These are phyloP conservation scores for Atta cephalotes DNA, from an alignment of 1,140 invertebrate species.

Conservation along the genomic window DNA sequence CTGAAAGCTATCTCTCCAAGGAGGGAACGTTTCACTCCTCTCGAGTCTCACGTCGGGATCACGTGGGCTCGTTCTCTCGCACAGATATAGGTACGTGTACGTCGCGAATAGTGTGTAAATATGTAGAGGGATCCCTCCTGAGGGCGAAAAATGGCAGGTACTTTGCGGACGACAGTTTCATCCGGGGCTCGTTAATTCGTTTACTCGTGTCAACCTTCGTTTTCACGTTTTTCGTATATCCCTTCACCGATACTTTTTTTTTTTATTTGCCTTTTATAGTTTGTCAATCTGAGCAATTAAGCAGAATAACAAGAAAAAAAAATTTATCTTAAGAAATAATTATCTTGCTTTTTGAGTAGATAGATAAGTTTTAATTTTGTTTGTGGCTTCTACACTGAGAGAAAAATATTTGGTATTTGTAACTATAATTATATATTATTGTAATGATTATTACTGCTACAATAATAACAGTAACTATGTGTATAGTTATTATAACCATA, in stretches of 20 bases:
- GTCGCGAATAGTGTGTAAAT: constrained; percentile 53
- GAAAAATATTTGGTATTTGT: no score
- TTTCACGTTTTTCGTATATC: constrained; percentile 27
- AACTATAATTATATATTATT: no score
- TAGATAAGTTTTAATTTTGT: neutral
- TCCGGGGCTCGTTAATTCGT: constrained; percentile 61
- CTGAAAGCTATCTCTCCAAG: constrained; percentile 73
- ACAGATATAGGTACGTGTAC: neutral
- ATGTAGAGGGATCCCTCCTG: constrained; percentile 48
- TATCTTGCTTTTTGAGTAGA: neutral
- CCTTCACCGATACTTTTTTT: constrained; percentile 29
- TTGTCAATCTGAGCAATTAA: neutral
- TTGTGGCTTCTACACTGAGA: neutral
- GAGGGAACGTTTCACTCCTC: constrained; percentile 59
- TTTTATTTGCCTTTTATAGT: constrained; percentile 5
- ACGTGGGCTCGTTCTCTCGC: neutral
- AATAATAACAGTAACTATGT: no score
- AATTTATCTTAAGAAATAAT: neutral
- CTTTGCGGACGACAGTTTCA: constrained; percentile 62
- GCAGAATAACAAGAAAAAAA: neutral
- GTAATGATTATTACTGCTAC: no score
- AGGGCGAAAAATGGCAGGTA: constrained; percentile 59
- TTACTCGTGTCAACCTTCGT: constrained; percentile 59
- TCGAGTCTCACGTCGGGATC: constrained; percentile 19
- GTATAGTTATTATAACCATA: no score